Conservation (phyloP, 2,888 invertebrate genomes). For the Drosophila fulvimacula region DNA sequence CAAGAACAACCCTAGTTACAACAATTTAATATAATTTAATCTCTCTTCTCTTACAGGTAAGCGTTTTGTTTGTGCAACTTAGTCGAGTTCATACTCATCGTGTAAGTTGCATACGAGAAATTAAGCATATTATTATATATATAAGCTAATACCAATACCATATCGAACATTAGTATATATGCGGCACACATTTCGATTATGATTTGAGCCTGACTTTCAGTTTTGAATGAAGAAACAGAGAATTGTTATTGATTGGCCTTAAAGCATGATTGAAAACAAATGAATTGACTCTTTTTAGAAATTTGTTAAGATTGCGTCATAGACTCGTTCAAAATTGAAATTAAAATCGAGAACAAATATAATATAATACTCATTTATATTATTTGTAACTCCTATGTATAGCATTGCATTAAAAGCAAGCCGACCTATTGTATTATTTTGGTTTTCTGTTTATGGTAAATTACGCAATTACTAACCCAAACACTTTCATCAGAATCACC, state of each 20-base stretch:
- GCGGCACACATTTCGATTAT: slow-evolving; percentile 64
- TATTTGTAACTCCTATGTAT: slow-evolving; percentile 37
- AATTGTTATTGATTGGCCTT: slow-evolving; percentile 61
- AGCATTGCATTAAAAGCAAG: slow-evolving; percentile 56
- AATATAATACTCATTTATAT: slow-evolving; percentile 7
- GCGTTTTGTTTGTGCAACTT: slow-evolving; percentile 46
- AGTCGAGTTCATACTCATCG: slow-evolving; percentile 14
- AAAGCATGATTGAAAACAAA: slow-evolving; percentile 58
- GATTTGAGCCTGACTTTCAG: slow-evolving; percentile 69
- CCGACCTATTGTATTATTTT: slow-evolving; percentile 3
- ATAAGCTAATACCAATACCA: slow-evolving; percentile 22
- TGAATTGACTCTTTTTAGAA: slow-evolving; percentile 20
- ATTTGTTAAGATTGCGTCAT: slow-evolving; percentile 18
- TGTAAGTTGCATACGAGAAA: slow-evolving; percentile 56
- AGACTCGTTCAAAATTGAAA: slow-evolving; percentile 59
- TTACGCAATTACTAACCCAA: background rate
- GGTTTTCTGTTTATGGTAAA: background rate
- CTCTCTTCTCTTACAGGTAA: slow-evolving; percentile 57
- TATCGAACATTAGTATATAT: slow-evolving; percentile 37
- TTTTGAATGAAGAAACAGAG: slow-evolving; percentile 65
- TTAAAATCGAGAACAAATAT: slow-evolving; percentile 5
- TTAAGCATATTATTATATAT: slow-evolving; percentile 20
- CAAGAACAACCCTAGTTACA: slow-evolving; percentile 1
- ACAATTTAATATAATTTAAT: background rate
- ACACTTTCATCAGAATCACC: slow-evolving; percentile 24